Evolutionary conservation across 2,888 invertebrate genomes (phyloP), one percentile per base, ranked within the genome.

Genomic region (Callosobruchus maculatus): DNA sequence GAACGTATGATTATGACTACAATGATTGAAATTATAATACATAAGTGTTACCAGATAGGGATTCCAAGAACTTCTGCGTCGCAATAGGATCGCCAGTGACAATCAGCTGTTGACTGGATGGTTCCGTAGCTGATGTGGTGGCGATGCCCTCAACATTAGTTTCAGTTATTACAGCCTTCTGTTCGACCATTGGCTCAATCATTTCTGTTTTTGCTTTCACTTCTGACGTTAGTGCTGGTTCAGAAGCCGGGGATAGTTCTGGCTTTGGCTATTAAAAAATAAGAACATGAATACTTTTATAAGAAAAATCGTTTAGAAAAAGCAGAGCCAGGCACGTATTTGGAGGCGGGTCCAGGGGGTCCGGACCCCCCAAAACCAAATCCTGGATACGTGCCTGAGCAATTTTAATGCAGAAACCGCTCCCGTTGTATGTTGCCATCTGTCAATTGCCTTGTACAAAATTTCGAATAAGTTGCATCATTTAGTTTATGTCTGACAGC

Each of bases 51-150:
- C 49, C 49, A 0, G 86, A 83, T 21, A 88, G 80, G 0, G 87
- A 85, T 76, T 87, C 87, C 22, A 88, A 78, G 73, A 88, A 86
- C 75, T 87, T 87, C 75, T 87, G 87, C 0, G 87, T 85, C 0
- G 85, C 84, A 49, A 84, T 82, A 18, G 87, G 86, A 79, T 88
- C 87, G 2, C 88, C 88, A 0, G 87, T 86, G 71, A 88, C 85
- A 21, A 87, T 85, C 7, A 87, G 78, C 75, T 87, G 87, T 77
- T 86, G 86, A 20, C 84, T 84, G 20, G 26, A 3, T 0, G 79
- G 75, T 68, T 76, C 78, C 13, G 21, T 18, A 67, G 21, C 30
- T 18, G 66, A 20, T 0, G 66, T 20, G 18, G 20, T 22, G 18
- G 21, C 20, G 30, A 22, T 22, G 4, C 74, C 70, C 2, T 67